Conservation (phyloP, 2,113 vertebrate species). For the Pycnonotus jocosus region DNA sequence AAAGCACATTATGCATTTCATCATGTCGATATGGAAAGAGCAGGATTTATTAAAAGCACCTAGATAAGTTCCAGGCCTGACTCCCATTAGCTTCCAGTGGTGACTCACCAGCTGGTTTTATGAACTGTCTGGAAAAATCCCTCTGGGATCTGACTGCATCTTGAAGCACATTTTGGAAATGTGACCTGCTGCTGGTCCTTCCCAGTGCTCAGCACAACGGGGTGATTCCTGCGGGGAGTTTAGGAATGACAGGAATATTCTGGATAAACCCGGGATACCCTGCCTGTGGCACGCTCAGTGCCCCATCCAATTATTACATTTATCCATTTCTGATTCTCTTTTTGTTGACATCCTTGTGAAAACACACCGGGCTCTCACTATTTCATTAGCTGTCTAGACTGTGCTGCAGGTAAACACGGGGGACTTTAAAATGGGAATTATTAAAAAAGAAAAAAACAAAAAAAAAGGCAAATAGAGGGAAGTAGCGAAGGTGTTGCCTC, state of each 20-base stretch:
- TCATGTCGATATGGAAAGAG: not conserved
- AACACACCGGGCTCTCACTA: not conserved
- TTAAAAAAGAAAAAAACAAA: not conserved
- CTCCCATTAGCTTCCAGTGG: not conserved
- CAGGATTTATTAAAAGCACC: slow-evolving; percentile 7
- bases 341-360: not conserved
- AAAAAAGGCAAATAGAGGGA: not conserved
- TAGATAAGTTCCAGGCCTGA: slow-evolving; percentile 19
- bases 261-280: not conserved
- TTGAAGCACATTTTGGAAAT: not conserved
- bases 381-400: slow-evolving; percentile 4
- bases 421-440: not conserved
- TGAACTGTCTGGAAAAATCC: slow-evolving; percentile 23
- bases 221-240: not conserved
- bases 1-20: not conserved
- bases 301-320: not conserved
- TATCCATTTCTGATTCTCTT: not conserved
- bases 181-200: not conserved
- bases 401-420: not conserved
- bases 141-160: not conserved
- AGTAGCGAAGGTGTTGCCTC: not conserved
- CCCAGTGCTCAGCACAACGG: not conserved
- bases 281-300: too few relatives aligned
- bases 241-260: not conserved
- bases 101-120: not conserved